These are phyloP conservation scores for Channallabes apus DNA, from an alignment of 2,797 vertebrate species.

Conservation along the genomic window DNA sequence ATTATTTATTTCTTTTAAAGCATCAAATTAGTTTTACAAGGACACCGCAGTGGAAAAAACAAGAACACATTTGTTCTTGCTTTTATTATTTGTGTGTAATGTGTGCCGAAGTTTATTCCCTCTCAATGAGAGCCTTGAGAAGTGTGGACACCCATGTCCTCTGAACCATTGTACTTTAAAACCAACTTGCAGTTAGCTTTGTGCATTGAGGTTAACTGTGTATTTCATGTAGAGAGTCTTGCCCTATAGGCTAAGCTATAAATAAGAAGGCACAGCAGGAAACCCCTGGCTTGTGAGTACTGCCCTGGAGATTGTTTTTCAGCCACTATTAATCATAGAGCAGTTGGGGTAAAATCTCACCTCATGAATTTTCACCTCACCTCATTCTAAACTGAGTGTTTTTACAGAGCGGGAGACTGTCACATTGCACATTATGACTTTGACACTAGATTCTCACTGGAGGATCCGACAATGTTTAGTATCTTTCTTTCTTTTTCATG, in stretches of 20 bases:
- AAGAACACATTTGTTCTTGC: not conserved
- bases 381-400: constrained; percentile 21
- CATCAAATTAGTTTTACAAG: constrained; percentile 3
- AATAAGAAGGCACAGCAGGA: constrained; percentile 52
- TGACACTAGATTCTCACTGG: not conserved
- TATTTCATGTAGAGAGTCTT: constrained; percentile 59
- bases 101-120: not conserved
- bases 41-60: not conserved
- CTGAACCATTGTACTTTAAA: constrained; percentile 44
- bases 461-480: not conserved
- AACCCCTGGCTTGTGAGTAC: constrained; percentile 48
- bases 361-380: constrained; percentile 41
- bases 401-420: constrained; percentile 26
- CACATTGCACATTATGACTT: constrained; percentile 11
- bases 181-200: constrained; percentile 58
- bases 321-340: constrained; percentile 60
- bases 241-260: constrained; percentile 54
- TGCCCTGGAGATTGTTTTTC: constrained; percentile 46
- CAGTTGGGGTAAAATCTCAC: constrained; percentile 57
- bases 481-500: not conserved
- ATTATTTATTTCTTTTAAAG: constrained; percentile 9
- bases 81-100: not conserved
- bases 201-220: constrained; percentile 47
- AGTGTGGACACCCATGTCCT: constrained; percentile 46
- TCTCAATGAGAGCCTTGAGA: constrained; percentile 54